Evolutionary conservation across 2,797 vertebrate species (phyloP).

Genomic region (Clarias laeviceps): DNA sequence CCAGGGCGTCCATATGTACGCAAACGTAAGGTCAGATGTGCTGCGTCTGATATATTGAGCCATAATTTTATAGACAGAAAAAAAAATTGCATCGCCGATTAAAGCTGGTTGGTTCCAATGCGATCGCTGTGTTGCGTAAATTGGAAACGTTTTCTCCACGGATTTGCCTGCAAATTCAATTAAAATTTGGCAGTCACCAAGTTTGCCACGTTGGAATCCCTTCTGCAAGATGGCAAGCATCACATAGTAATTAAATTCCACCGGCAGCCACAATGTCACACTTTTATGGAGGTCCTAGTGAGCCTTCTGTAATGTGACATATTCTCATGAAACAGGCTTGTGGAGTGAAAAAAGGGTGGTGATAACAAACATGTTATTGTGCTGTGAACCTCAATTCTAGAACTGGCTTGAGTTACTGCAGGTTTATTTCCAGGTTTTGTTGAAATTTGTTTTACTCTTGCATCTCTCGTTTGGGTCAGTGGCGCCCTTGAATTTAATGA

Average conservation of each 20-base stretch:
- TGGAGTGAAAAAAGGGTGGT: not conserved
- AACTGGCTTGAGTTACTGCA: not conserved
- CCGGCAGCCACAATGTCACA: not conserved
- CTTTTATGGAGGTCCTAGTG: too few relatives aligned
- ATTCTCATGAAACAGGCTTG: not conserved
- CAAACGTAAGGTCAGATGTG: not conserved
- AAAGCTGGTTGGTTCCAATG: not conserved
- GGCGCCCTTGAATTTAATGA: not conserved
- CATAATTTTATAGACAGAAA: not conserved
- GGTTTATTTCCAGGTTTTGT: not conserved
- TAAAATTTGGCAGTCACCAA: not conserved
- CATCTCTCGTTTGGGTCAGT: not conserved
- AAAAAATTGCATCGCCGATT: not conserved
- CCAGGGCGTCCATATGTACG: not conserved
- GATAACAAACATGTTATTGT: not conserved
- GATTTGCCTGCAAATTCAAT: conserved; percentile 11
- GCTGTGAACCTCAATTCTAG: not conserved
- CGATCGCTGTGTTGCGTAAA: not conserved
- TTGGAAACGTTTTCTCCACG: not conserved
- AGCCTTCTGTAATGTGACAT: not conserved
- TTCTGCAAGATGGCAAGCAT: conserved; percentile 3
- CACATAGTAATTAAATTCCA: conserved; percentile 1
- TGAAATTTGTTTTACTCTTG: too few relatives aligned
- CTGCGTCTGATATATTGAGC: not conserved
- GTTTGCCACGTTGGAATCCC: not conserved